Evolutionary conservation across 2,113 vertebrate species (phyloP), one percentile per base, ranked within the genome.

Genomic region (Zosterops hypoxanthus): DNA sequence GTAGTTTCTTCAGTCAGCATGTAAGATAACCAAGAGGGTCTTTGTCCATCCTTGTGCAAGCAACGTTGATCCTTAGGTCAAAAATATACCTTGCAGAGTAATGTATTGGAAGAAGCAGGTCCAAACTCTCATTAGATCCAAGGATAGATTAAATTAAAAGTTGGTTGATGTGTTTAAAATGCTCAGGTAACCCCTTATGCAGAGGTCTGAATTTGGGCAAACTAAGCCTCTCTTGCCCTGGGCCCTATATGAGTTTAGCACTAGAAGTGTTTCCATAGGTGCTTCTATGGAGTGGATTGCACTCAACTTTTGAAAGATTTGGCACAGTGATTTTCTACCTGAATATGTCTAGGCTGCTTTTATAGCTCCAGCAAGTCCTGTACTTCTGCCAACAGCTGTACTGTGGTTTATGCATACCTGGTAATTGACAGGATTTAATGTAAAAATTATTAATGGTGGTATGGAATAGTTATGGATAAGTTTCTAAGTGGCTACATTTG

Each of bases 371-470:
- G 29, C 90, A 96, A 90, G 46, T 24, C 34, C 64, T 72, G 60
- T 87, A 86, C 78, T 87, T 94, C 63, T 84, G 84, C 90, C 91
- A 73, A 63, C 53, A 94, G 59, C 26, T 79, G 28, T 42, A 9
- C 50, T 95, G 94, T 93, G 88, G 94, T 96, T 97, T 97, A 92
- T 82, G 49, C 7, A 13, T 89, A 90, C 65, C 71, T 49, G 34
- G 12, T 89, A 86, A 94, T 94, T 93, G 95, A 79, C 25, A 19
- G 56, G 42, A 88, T 91, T 96, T 92, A 34, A 85, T 79, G 52
- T 94, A 81, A 94, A 96, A 97, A 78, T 89, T 94, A 82, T 63
- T 86, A 97, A 78, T 72, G 93, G 80, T 33, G 64, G 46, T 65
- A 65, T 85, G 88, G 36, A 95, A 87, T 65, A 72, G 52, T 86